phyloP scores from a whole-genome alignment of 2,888 invertebrate genomes.

The Erebia epiphron region DNA sequence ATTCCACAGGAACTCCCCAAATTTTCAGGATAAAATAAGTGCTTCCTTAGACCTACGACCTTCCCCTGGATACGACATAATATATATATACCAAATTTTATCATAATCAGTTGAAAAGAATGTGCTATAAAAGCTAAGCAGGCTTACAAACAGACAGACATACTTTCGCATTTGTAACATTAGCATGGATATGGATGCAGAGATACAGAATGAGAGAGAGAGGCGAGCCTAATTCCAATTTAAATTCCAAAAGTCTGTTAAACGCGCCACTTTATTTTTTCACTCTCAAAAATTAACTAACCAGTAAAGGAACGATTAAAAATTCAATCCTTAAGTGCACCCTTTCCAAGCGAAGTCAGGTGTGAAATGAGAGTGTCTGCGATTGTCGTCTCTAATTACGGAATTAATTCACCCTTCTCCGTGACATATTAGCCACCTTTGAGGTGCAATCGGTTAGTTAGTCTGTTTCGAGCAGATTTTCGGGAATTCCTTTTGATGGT shows the following conservation, averaged over 20 bases:
- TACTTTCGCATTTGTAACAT: too few species aligned
- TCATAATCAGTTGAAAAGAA: not conserved
- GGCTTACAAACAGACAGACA: too few species aligned
- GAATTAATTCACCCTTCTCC: constrained; percentile 50
- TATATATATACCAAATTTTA: too few species aligned
- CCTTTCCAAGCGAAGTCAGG: constrained; percentile 52
- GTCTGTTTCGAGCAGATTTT: constrained; percentile 25
- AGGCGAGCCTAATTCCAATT: too few species aligned
- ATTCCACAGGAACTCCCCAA: too few species aligned
- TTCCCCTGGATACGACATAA: too few species aligned
- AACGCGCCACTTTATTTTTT: constrained; percentile 8
- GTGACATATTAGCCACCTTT: constrained; percentile 50
- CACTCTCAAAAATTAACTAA: constrained; percentile 36
- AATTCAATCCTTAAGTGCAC: constrained; percentile 53
- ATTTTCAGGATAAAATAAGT: too few species aligned
- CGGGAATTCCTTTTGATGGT: constrained; percentile 5
- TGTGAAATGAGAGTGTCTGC: constrained; percentile 57
- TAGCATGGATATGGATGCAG: too few species aligned
- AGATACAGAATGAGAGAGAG: not conserved
- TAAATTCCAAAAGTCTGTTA: not conserved
- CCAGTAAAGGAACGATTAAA: constrained; percentile 51
- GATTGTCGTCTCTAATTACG: constrained; percentile 54
- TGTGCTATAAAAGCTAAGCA: too few species aligned
- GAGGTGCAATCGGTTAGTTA: constrained; percentile 50
- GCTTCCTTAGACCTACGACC: too few species aligned